Percentiles rank a stretch among this genome's conserved stretches.
Evolutionary conservation across 2,113 vertebrate genomes (phyloP).

Genomic region (Empidonax traillii): DNA sequence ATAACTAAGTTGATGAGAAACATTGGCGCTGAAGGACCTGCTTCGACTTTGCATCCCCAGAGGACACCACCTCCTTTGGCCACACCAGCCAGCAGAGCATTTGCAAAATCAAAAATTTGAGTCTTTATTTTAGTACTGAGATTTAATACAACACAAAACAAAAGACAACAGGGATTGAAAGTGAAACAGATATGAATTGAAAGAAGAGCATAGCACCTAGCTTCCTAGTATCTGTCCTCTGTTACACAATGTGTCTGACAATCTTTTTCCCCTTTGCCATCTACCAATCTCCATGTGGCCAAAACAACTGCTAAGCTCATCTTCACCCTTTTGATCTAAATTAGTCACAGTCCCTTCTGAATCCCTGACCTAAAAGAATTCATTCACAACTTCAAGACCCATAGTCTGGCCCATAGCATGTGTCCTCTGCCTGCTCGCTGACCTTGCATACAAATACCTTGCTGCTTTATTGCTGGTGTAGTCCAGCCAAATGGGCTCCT

Average conservation of each 20-base stretch:
- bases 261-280: background rate
- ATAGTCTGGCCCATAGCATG: fast-evolving
- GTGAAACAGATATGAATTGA: background rate
- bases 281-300: background rate
- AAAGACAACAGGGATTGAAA: background rate
- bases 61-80: background rate
- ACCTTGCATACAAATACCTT: background rate
- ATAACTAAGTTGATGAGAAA: background rate
- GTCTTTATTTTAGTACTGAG: background rate
- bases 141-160: background rate
- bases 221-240: background rate
- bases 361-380: background rate
- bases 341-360: background rate
- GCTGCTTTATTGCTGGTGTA: background rate
- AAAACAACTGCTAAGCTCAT: background rate
- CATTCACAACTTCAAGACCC: background rate
- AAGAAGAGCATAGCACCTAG: background rate
- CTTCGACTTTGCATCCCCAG: background rate
- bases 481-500: background rate
- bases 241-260: background rate
- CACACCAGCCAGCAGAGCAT: background rate
- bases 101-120: background rate
- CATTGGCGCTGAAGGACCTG: background rate
- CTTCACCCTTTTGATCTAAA: background rate
- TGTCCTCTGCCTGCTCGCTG: background rate